Evolutionary conservation across 2,888 invertebrate species (phyloP), one percentile per base, ranked within the genome.

Genomic region (Macroteleia sp.): DNA sequence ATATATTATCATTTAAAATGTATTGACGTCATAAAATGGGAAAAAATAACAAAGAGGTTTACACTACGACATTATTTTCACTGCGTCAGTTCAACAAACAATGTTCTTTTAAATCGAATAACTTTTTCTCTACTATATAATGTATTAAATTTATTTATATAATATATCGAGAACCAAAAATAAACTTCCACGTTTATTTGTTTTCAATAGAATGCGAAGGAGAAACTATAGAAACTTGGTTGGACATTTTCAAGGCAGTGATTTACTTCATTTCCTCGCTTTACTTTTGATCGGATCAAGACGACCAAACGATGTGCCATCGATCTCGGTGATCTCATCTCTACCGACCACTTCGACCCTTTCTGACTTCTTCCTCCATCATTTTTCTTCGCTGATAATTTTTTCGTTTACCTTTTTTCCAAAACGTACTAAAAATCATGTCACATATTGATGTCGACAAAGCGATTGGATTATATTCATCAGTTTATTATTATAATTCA

Each of bases 381-480:
- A 71, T 71, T 71, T 54, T 61, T 71, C 61, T 61, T 46, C 0
- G 54, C 61, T 30, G 70, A 71, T 71, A 61, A 71, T 71, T 61
- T 71, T 71, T 71, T 69, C n/a, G 2, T 19, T 2, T 36, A 3
- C 17, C 44, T 67, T 36, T 30, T 42, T 36, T 36, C n/a, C 9
- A 10, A 19, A 61, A 61, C 54, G 39, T 28, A 57, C 32, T 28
- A 67, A 67, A 66, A 66, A 62, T 28, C 30, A 30, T 28, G 56
- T 44, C 28, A 19, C 66, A 17, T 44, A 44, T 66, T 54, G 16
- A 32, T 54, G 44, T 16, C 22, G 41, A 44, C 54, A 48, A 28
- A 61, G 48, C 39, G 48, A 39, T 16, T 19, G 36, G 3, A 34
- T 48, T 46, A 19, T 14, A 17, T 34, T 32, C 59, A 12, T 22